phyloP scores from a whole-genome alignment of 37 sponge, comb jelly and placozoan species.

The Chondrilla cf. caribensis region DNA sequence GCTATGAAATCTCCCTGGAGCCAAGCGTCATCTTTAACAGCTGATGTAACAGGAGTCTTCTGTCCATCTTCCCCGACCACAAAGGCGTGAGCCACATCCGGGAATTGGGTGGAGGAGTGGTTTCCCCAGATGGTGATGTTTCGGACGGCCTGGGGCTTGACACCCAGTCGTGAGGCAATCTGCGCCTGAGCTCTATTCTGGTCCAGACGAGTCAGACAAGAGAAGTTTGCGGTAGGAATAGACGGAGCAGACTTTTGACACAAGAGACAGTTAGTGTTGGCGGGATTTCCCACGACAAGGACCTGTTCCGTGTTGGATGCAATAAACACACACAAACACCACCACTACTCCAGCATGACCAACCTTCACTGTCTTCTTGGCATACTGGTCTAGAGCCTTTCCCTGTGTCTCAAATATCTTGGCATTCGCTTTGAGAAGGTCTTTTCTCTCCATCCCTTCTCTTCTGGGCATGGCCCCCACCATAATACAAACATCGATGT shows the following conservation, averaged over 20 bases:
- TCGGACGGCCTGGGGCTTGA: conserved; percentile 54
- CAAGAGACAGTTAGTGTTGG: conserved; percentile 95
- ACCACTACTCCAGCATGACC: neutral
- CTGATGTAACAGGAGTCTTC: conserved; percentile 47
- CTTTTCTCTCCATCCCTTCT: conserved; percentile 96
- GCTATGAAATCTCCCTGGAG: conserved; percentile 93
- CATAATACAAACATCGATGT: conserved; percentile 88
- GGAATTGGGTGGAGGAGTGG: conserved; percentile 99
- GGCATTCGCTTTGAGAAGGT: conserved; percentile 91
- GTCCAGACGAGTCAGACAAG: conserved; percentile 93
- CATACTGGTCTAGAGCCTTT: conserved; percentile 73
- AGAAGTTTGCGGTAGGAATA: conserved; percentile 89
- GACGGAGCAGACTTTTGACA: conserved; percentile 71
- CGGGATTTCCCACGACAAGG: conserved; percentile 97
- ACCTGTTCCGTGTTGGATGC: conserved; percentile 59
- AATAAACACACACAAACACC: neutral
- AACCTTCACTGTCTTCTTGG: conserved; percentile 97
- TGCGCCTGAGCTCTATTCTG: conserved; percentile 94
- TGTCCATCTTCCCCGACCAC: conserved; percentile 39
- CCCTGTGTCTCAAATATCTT: conserved; percentile 92
- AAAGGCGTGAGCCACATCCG: conserved; percentile 82
- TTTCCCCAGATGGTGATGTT: conserved; percentile 99
- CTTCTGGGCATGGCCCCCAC: conserved; percentile 95
- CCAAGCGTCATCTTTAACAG: conserved; percentile 94
- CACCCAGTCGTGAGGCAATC: conserved; percentile 72